phyloP scores from a whole-genome alignment of 2,888 invertebrate species.

The Lycocerus yunnanus region DNA sequence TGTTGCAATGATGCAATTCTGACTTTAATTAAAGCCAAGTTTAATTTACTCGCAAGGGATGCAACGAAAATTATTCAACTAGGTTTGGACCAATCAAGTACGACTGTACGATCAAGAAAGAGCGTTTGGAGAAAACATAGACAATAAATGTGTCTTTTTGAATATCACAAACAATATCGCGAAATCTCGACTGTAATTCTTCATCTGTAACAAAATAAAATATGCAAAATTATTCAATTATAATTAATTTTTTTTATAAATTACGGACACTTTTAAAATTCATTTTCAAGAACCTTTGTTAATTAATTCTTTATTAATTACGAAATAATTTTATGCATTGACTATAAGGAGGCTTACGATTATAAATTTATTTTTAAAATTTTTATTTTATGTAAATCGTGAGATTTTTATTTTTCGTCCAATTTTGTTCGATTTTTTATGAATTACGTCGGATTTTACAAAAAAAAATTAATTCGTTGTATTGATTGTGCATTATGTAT shows the following conservation, averaged over 20 bases:
- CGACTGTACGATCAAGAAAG: neutral
- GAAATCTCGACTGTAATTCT: neutral
- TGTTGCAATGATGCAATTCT: neutral
- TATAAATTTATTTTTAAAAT: neutral
- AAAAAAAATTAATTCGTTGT: no score
- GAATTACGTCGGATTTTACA: no score
- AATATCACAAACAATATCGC: neutral
- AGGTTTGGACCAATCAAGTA: neutral
- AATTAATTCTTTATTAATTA: neutral
- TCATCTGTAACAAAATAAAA: neutral
- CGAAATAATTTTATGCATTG: neutral
- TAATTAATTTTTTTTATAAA: neutral
- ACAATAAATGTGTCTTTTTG: neutral
- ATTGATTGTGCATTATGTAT: neutral
- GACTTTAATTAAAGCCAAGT: neutral
- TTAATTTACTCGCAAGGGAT: neutral
- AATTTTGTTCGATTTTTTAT: neutral
- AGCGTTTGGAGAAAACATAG: neutral
- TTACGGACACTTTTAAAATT: neutral
- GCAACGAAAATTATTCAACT: neutral
- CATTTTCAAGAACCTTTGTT: neutral
- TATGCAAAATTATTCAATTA: neutral
- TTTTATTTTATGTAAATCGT: neutral
- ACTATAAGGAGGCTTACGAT: neutral
- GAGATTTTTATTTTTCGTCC: neutral